Base-by-base conservation (phyloP, 2,888 invertebrate species). In the Idaea aversata region DNA sequence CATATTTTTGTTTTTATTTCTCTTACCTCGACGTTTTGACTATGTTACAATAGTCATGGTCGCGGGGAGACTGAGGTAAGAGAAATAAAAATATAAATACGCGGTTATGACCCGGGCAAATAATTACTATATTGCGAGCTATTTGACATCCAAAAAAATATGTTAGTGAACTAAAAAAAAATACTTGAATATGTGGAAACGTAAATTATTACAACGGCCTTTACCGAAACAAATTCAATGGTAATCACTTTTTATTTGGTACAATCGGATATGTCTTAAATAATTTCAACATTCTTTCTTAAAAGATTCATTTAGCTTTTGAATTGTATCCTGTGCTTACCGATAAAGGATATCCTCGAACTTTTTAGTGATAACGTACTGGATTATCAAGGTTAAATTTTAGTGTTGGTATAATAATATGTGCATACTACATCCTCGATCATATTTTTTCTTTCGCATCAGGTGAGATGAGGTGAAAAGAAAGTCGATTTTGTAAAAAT, bases 331-430 rank as follows among this genome's bases (percentile, higher is more conserved):
- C 69, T 67, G 66, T 65, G 57, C 13, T 64, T 66, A 15, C 38
- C 61, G 47, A 64, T 67, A 64, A 63, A 67, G 69, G 69, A 69
- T 69, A 65, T 69, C 67, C 69, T 62, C 34, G 10, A 61, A 47
- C 38, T 5, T 63, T 61, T 59, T 16, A n/a, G 59, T 59, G 61
- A 62, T 13, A 59, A 15, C 25, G 62, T 63, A 62, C 61, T 15
- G 58, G 62, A 16, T 63, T 65, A 69, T 64, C 62, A 69, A 69
- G 63, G 63, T 63, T 64, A 61, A 57, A 65, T 58, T 58, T 59
- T 59, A 59, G n/a, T 15, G 57, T 15, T 57, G 15, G 13, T 57
- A 15, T 57, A 25, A 25, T 25, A 25, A 25, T 25, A 2, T 25
- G 25, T 25, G 3, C 25, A 25, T 25, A 25, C 25, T 25, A 25